Evolutionary conservation across 2,113 vertebrate genomes (phyloP).

Genomic region (Saccopteryx bilineata): DNA sequence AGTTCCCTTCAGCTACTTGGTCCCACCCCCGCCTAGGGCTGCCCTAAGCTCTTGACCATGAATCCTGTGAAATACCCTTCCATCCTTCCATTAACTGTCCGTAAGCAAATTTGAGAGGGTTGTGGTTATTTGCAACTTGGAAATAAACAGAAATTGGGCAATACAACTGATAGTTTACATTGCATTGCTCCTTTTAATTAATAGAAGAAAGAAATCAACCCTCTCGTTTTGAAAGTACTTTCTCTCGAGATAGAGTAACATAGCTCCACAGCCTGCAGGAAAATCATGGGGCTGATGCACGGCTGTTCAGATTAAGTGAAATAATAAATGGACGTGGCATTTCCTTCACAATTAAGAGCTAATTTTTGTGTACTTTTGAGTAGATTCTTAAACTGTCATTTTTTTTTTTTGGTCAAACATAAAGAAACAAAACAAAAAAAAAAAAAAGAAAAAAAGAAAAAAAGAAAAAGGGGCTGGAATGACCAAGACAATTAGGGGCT

Average conservation of each 20-base stretch:
- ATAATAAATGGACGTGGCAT: neutral
- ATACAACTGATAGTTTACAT: neutral
- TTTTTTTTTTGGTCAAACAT: slow-evolving; percentile 1
- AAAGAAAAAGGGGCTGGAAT: neutral
- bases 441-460: neutral
- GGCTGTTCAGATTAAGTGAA: slow-evolving; percentile 4
- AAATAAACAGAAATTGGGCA: neutral
- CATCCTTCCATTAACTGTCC: neutral
- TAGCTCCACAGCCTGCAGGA: neutral
- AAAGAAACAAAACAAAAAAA: too few species aligned
- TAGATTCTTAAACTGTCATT: slow-evolving; percentile 53
- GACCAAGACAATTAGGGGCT: neutral
- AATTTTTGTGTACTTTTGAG: slow-evolving; percentile 3
- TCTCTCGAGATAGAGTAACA: slow-evolving; percentile 28
- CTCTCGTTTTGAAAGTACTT: too few species aligned
- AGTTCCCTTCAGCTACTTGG: neutral
- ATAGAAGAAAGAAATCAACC: slow-evolving; percentile 23
- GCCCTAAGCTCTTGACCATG: neutral
- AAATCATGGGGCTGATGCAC: neutral
- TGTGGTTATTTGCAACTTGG: neutral
- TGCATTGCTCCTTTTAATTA: slow-evolving; percentile 60
- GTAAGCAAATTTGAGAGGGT: neutral
- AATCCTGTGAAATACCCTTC: neutral
- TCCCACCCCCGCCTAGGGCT: neutral
- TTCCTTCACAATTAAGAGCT: neutral